Percentiles rank a stretch among this genome's conserved stretches.
phyloP scores from a whole-genome alignment of 2,113 vertebrate species.

The Peromyscus polionotus region DNA sequence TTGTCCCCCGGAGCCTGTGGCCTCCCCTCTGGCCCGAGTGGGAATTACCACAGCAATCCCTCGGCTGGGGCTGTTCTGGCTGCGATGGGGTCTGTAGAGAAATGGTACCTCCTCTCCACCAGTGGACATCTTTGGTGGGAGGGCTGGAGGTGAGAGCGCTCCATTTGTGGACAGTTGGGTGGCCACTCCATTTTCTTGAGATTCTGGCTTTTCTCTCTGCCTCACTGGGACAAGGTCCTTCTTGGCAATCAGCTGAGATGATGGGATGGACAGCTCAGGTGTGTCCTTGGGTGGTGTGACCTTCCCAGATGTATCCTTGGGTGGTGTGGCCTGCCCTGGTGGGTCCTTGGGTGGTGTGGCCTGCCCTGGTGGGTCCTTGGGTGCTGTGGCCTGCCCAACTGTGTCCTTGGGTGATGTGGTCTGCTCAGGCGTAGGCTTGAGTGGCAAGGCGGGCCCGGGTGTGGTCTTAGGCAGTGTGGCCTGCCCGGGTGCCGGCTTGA shows the following conservation, averaged over 20 bases:
- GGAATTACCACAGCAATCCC: conserved; percentile 31
- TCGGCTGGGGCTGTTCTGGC: background rate
- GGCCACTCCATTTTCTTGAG: background rate
- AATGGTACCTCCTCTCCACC: fast-evolving
- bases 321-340: background rate
- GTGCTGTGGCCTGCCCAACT: background rate
- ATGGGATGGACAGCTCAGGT: background rate
- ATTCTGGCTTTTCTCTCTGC: conserved; percentile 28
- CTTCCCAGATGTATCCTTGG: background rate
- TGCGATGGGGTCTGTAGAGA: conserved; percentile 81
- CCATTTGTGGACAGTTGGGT: background rate
- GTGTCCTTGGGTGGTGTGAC: background rate
- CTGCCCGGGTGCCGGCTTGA: background rate
- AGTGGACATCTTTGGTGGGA: conserved; percentile 30
- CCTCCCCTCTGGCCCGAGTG: background rate
- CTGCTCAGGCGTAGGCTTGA: background rate
- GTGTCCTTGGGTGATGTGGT: background rate
- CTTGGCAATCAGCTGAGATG: background rate
- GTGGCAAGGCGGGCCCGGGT: background rate
- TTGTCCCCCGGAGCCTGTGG: background rate
- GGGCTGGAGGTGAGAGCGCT: background rate
- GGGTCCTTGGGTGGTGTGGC: background rate
- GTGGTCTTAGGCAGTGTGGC: background rate
- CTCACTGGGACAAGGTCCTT: background rate
- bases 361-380: background rate